phyloP scores from a whole-genome alignment of 2,113 vertebrate species.

The Protobothrops mucrosquamatus region DNA sequence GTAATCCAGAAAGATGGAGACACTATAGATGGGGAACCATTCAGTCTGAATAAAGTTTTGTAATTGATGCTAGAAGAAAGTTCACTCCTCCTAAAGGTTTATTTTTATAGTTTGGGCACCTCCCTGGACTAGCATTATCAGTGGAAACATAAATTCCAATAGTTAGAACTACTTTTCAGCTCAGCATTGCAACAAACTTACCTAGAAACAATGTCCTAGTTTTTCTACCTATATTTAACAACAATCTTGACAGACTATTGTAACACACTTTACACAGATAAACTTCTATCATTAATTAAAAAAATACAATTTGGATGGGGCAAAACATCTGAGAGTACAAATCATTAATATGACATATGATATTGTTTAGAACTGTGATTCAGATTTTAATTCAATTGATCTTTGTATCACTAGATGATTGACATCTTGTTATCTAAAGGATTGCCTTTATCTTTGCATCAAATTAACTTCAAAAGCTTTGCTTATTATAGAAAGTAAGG shows the following conservation, averaged over 20 bases:
- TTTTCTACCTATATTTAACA: neutral
- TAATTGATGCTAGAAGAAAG: neutral
- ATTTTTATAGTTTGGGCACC: neutral
- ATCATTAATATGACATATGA: neutral
- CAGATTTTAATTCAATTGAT: neutral
- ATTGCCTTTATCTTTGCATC: neutral
- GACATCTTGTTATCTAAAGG: no score
- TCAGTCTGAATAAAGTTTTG: neutral
- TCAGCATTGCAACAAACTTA: neutral
- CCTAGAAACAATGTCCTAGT: neutral
- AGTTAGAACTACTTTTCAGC: neutral
- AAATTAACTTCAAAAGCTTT: neutral
- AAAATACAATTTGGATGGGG: neutral
- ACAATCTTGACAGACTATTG: neutral
- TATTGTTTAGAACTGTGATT: neutral
- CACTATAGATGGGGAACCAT: neutral
- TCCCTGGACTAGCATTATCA: neutral
- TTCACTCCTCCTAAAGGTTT: neutral
- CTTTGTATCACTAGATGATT: neutral
- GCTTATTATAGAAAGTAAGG: neutral
- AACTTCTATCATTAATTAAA: neutral
- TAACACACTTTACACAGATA: neutral
- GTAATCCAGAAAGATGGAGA: neutral
- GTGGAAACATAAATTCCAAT: neutral
- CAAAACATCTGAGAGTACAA: no score